Base-by-base conservation (phyloP, 2,888 invertebrate genomes). In the Coleophora deauratella region DNA sequence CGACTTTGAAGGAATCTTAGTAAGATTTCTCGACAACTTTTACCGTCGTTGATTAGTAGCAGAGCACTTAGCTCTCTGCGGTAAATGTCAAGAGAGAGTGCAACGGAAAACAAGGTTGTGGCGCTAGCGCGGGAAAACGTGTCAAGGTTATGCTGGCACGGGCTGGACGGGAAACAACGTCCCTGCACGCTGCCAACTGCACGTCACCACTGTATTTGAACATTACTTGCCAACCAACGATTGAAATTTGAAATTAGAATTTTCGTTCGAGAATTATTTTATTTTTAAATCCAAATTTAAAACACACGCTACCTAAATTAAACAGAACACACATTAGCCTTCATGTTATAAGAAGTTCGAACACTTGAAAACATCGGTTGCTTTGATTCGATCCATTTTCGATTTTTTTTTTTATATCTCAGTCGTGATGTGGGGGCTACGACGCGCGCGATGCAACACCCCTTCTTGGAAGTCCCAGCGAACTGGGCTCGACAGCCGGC, bases 101-200 rank as follows among this genome's bases (percentile, higher is more conserved):
- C 73, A 79, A 73, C 66, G 62, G 66, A 76, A 76, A 77, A 74
- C 74, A 77, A 80, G 77, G 75, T 72, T 70, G 68, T 59, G 65
- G 64, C 65, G 65, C 67, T 60, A 74, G 67, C 78, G 82, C 79
- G 81, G 80, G 77, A 81, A 81, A 84, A 67, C 59, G 76, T 82
- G 84, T 81, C 84, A 85, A 85, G 84, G 84, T 80, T 78, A 74
- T 62, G 56, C 70, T 65, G 60, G 59, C 71, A 70, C 68, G 62
- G 68, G 66, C 68, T 70, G 64, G 66, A 61, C 31, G 3, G 10
- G 31, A 65, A 68, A 69, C 63, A 66, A 61, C 59, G 68, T 62
- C 69, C 69, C 71, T 31, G 63, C 53, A 62, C 69, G 68, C 73
- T 66, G 72, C 72, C 69, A 72, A 64, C 57, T 60, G 58, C 60